Conservation (phyloP, 2,888 invertebrate species). For the Oscheius myriophilus region DNA sequence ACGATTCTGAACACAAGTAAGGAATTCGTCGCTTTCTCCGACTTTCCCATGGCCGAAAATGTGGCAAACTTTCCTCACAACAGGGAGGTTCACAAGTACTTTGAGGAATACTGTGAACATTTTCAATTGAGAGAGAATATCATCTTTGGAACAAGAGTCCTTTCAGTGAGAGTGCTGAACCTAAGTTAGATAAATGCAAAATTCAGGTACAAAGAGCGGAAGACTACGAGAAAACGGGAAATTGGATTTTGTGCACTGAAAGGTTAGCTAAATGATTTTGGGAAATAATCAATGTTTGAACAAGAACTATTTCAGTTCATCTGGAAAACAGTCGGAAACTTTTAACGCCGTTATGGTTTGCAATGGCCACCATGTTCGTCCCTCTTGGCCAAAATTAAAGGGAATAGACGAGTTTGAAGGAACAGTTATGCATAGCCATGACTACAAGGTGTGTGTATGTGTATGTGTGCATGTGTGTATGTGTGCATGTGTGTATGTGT, state of each 20-base stretch:
- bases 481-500: conserved; percentile 38
- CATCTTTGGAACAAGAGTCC: conserved; percentile 19
- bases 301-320: neutral
- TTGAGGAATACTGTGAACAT: conserved; percentile 22
- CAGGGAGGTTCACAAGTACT: conserved; percentile 18
- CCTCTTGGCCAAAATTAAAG: conserved; percentile 67
- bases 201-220: conserved; percentile 5
- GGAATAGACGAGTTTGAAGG: conserved; percentile 24
- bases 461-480: neutral
- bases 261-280: neutral
- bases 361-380: conserved; percentile 72
- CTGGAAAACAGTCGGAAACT: neutral
- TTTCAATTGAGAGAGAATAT: conserved; percentile 21
- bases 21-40: conserved; percentile 33
- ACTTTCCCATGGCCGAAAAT: conserved; percentile 20
- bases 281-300: no score
- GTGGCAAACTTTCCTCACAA: conserved; percentile 29
- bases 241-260: conserved; percentile 14
- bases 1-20: conserved; percentile 38
- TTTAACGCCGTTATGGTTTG: conserved; percentile 73
- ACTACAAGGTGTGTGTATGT: conserved; percentile 34
- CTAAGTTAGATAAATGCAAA: neutral
- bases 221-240: conserved; percentile 17
- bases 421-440: conserved; percentile 27
- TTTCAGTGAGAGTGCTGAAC: neutral